These are phyloP conservation scores for Neopipo cinnamomea DNA, from an alignment of 2,113 vertebrate genomes.

Conservation along the genomic window DNA sequence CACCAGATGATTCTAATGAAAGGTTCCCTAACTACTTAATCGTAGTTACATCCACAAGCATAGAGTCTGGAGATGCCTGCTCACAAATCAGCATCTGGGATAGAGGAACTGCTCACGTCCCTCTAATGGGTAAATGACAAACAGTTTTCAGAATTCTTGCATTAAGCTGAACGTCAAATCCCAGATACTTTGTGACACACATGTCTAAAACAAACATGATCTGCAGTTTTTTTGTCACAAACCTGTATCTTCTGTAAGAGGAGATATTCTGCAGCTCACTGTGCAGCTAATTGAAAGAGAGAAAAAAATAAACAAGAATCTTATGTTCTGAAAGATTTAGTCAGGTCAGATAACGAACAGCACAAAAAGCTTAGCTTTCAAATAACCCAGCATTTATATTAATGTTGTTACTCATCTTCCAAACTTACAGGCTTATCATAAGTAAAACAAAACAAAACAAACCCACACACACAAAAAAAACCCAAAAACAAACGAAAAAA, in stretches of 20 bases:
- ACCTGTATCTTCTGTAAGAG: not conserved
- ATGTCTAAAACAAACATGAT: not conserved
- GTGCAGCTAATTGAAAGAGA: not conserved
- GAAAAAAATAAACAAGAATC: not conserved
- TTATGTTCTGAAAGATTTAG: not conserved
- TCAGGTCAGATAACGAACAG: not conserved
- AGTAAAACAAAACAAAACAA: not conserved
- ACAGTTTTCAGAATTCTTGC: not conserved
- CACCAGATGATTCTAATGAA: not conserved
- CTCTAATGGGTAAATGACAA: not conserved
- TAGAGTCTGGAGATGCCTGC: not conserved
- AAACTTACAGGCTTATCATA: not conserved
- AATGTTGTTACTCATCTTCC: not conserved
- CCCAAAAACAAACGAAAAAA: no score
- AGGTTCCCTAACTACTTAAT: not conserved
- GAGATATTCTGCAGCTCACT: not conserved
- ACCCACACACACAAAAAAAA: no score
- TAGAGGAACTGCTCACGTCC: not conserved
- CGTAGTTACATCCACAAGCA: not conserved
- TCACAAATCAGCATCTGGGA: fast-evolving
- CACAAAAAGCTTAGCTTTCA: not conserved
- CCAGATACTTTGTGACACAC: not conserved
- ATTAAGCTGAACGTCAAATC: not conserved
- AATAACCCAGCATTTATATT: not conserved
- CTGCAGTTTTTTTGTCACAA: not conserved